Percentiles rank a stretch among this genome's conserved stretches.
These are phyloP conservation scores for Alloscopus bannaensis DNA, from an alignment of 2,888 invertebrate species.

Conservation along the genomic window DNA sequence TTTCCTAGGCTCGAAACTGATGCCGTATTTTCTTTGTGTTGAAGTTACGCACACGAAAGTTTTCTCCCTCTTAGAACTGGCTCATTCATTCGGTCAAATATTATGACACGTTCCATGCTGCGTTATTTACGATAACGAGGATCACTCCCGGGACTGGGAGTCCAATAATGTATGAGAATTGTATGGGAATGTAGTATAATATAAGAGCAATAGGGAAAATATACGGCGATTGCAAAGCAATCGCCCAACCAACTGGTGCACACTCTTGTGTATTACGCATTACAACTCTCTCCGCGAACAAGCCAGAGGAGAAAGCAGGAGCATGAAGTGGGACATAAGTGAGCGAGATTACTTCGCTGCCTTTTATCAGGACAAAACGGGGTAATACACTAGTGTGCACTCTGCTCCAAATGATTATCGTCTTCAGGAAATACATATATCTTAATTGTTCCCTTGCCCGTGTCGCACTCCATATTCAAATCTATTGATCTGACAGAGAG, in stretches of 20 bases:
- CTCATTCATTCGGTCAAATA: constrained; percentile 48
- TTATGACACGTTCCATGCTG: constrained; percentile 57
- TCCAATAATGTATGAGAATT: constrained; percentile 14
- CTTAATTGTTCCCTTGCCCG: not conserved
- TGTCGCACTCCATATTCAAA: constrained; percentile 22
- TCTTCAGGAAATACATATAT: not conserved
- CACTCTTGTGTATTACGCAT: not conserved
- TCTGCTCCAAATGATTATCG: not conserved
- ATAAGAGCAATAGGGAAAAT: constrained; percentile 18
- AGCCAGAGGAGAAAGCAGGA: not conserved
- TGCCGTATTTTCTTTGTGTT: too few relatives aligned
- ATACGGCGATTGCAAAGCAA: constrained; percentile 43
- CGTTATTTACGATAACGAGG: constrained; percentile 54
- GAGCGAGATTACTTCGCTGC: not conserved
- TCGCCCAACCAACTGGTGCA: constrained; percentile 10
- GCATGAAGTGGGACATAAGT: not conserved
- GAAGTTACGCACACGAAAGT: too few relatives aligned
- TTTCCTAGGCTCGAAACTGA: too few relatives aligned
- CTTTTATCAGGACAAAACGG: not conserved
- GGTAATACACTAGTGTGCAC: not conserved
- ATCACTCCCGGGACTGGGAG: constrained; percentile 29
- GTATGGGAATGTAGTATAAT: not conserved
- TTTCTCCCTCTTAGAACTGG: too few relatives aligned
- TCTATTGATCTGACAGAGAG: too few relatives aligned
- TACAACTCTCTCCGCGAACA: not conserved